These are phyloP conservation scores for Gerris lacustris DNA, from an alignment of 2,888 invertebrate species.

Conservation along the genomic window DNA sequence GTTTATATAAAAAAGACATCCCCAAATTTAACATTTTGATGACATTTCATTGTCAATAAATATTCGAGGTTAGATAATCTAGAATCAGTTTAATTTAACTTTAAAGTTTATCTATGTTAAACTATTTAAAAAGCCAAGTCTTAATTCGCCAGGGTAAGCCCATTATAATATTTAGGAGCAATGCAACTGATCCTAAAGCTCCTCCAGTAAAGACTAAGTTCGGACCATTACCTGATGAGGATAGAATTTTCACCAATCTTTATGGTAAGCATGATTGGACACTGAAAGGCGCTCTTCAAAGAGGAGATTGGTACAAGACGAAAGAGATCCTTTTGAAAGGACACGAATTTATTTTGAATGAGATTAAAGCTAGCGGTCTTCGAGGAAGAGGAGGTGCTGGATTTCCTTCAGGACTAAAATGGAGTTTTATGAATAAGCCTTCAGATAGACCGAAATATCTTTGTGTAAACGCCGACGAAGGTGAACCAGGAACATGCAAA, in stretches of 20 bases:
- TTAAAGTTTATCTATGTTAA: too few species aligned
- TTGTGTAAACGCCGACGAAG: conserved; percentile 53
- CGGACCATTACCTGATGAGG: conserved; percentile 76
- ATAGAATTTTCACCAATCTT: conserved; percentile 91
- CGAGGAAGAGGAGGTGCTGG: conserved; percentile 51
- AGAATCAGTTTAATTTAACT: too few species aligned
- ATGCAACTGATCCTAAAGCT: background rate
- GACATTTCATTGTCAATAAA: too few species aligned
- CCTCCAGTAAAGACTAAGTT: conserved; percentile 46
- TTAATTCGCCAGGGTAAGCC: too few species aligned
- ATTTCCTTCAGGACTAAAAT: conserved; percentile 52
- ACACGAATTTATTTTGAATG: conserved; percentile 28
- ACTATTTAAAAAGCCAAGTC: too few species aligned
- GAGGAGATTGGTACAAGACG: conserved; percentile 97
- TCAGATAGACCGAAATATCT: conserved; percentile 45
- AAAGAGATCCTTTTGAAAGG: conserved; percentile 49
- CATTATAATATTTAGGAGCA: too few species aligned
- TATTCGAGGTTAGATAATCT: too few species aligned
- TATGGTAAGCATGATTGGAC: conserved; percentile 97
- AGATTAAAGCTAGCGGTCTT: conserved; percentile 46
- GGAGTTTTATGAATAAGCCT: conserved; percentile 54
- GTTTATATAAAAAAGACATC: too few species aligned
- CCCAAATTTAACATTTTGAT: too few species aligned
- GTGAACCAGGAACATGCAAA: conserved; percentile 53
- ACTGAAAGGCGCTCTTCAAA: conserved; percentile 73